Conservation (phyloP, 2,888 invertebrate genomes). For the Lochmaea capreae region DNA sequence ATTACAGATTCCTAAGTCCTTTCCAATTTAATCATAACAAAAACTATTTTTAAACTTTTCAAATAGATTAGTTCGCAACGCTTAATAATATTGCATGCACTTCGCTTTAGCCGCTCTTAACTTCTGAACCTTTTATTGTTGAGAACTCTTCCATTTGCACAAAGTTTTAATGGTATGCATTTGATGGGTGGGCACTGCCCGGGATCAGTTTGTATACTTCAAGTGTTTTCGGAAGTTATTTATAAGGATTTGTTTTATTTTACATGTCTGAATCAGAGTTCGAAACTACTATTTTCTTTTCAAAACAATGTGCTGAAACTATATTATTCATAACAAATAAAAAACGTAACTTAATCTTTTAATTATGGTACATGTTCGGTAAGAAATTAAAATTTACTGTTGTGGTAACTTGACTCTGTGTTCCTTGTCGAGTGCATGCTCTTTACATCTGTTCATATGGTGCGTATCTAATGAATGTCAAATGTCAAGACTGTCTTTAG, state of each 20-base stretch:
- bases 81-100: neutral
- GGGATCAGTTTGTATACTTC: constrained; percentile 8
- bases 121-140: constrained; percentile 18
- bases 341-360: neutral
- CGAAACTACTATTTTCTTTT: neutral
- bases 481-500: too few relatives aligned
- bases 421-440: too few relatives aligned
- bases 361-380: neutral
- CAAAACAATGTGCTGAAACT: neutral
- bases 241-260: neutral
- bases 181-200: neutral
- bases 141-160: constrained; percentile 17
- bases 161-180: constrained; percentile 30
- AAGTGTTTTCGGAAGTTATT: neutral
- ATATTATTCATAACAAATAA: neutral
- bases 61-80: neutral
- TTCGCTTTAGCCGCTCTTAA: neutral
- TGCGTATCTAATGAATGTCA: too few relatives aligned
- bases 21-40: neutral
- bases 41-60: constrained; percentile 4
- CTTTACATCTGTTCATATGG: too few relatives aligned
- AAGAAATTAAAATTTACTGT: neutral
- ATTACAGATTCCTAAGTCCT: neutral
- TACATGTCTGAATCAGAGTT: neutral
- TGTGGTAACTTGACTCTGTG: too few relatives aligned